Base-by-base conservation (phyloP, 2,888 invertebrate genomes). In the Drosophila bunnanda region DNA sequence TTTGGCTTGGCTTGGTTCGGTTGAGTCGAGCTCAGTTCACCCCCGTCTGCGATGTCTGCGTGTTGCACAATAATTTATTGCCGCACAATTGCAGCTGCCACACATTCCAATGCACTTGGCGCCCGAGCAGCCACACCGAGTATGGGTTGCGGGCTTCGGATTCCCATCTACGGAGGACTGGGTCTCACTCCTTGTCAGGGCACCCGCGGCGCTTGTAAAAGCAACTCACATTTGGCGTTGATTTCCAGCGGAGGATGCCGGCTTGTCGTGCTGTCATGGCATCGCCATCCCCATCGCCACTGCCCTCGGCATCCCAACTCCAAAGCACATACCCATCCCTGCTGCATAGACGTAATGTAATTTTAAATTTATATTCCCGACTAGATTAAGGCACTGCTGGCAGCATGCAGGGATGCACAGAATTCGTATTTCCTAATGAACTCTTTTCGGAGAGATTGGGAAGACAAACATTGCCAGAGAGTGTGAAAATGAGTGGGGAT, bases 41-140 rank as follows among this genome's bases (percentile, higher is more conserved):
- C 58, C 43, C 54, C 68, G 65, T 25, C 59, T 73, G 61, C 56
- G 58, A 61, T 69, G 74, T 85, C 88, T 85, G 88, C 85, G 88
- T 89, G 89, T 89, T 89, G 84, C 90, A 80, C 79, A 89, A 88
- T 90, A 90, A 88, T 90, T 89, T 88, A 88, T 90, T 84, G 85
- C 88, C 82, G 78, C 82, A 79, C 82, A 82, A 82, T 86, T 86
- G 86, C 86, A 89, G 83, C 86, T 84, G 88, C 88, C 85, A 89
- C 87, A 84, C 84, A 89, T 89, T 89, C 89, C 89, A 77, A 83
- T 87, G 89, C 89, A 84, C 77, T 82, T 76, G 78, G 60, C 74
- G 74, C 75, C 46, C 64, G 28, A 48, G 65, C 72, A 74, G 72
- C 75, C 72, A 22, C 57, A 58, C 43, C 15, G 56, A 39, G 38